phyloP scores from a whole-genome alignment of 2,113 vertebrate species.

The Corydoras maculifer region DNA sequence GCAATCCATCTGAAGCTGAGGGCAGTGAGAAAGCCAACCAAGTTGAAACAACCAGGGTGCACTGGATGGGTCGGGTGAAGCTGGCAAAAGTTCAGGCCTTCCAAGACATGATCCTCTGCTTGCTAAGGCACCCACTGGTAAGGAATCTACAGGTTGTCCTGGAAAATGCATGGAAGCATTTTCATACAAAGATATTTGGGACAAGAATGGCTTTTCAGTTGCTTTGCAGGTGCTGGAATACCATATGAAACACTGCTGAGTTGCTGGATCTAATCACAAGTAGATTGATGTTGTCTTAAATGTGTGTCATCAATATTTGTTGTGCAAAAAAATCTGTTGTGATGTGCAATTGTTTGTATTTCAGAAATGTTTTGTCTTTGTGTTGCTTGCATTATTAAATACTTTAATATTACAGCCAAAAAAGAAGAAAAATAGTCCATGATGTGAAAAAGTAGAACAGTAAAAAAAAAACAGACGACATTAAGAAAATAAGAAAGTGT shows the following conservation, averaged over 20 bases:
- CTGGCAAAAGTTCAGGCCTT: slow-evolving; percentile 45
- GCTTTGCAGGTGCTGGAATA: slow-evolving; percentile 30
- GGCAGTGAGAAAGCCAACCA: not conserved
- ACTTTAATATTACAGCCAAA: not conserved
- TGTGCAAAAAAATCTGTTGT: not conserved
- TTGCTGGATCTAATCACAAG: slow-evolving; percentile 24
- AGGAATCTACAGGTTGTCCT: slow-evolving; percentile 30
- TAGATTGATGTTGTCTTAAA: not conserved
- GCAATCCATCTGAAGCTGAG: not conserved
- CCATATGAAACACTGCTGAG: slow-evolving; percentile 30
- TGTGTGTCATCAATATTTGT: no score
- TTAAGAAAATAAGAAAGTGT: no score
- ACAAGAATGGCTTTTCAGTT: slow-evolving; percentile 44
- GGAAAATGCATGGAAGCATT: slow-evolving; percentile 53
- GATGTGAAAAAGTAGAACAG: no score
- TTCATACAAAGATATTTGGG: slow-evolving; percentile 44
- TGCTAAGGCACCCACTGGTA: slow-evolving; percentile 59
- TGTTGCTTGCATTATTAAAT: slow-evolving; percentile 40
- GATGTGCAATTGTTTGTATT: slow-evolving; percentile 12
- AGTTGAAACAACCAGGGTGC: slow-evolving; percentile 27
- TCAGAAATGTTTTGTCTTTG: slow-evolving; percentile 20
- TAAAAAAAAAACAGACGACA: no score
- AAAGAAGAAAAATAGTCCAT: no score
- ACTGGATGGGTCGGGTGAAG: slow-evolving; percentile 40
- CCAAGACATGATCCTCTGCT: slow-evolving; percentile 53